phyloP scores from a whole-genome alignment of 1,140 invertebrate species.

The Pteromalus puparum region DNA sequence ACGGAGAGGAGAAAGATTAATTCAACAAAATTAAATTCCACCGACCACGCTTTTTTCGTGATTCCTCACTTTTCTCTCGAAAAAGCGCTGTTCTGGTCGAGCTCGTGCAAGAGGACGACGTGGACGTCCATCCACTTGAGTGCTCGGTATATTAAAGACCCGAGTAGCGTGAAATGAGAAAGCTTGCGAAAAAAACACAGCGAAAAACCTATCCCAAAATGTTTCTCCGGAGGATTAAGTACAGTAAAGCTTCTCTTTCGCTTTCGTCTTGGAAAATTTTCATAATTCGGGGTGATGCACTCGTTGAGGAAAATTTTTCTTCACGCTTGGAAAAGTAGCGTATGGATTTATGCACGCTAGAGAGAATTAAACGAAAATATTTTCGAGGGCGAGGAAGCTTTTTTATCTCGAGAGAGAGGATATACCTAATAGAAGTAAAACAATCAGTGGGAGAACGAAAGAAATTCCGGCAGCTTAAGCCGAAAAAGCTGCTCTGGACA shows the following conservation, averaged over 20 bases:
- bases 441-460: no score
- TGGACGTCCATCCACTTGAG: conserved; percentile 47
- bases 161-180: conserved; percentile 48
- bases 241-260: neutral
- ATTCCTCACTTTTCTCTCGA: neutral
- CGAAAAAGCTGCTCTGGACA: neutral
- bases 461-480: no score
- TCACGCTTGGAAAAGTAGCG: neutral
- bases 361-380: neutral
- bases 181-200: neutral
- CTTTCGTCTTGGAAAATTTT: neutral
- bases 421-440: no score
- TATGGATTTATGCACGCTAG: no score
- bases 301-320: neutral
- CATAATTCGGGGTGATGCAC: neutral
- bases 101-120: conserved; percentile 32
- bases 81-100: conserved; percentile 23
- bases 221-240: neutral
- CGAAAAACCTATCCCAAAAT: conserved; percentile 36
- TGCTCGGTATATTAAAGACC: conserved; percentile 54
- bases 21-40: neutral
- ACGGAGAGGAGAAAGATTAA: neutral
- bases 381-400: neutral
- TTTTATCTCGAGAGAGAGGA: no score
- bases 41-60: neutral